Evolutionary conservation across 2,797 vertebrate species (phyloP).

Genomic region (Phyllotis vaccarum): DNA sequence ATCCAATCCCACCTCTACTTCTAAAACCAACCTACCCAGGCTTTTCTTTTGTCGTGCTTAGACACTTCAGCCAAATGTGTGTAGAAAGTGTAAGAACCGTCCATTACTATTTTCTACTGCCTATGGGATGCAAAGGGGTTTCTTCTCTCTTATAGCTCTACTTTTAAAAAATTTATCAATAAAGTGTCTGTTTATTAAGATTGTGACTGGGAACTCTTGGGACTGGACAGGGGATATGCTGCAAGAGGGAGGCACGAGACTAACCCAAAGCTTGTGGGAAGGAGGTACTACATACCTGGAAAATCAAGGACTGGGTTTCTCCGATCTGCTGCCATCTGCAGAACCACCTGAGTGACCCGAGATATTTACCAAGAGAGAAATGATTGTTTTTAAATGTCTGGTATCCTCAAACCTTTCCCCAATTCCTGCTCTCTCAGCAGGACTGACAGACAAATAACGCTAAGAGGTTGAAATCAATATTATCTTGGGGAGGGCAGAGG

Average conservation of each 20-base stretch:
- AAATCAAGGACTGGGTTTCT: not conserved
- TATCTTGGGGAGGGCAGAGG: not conserved
- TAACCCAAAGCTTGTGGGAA: not conserved
- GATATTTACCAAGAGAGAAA: not conserved
- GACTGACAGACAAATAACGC: slow-evolving; percentile 27
- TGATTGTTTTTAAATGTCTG: not conserved
- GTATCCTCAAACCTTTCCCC: not conserved
- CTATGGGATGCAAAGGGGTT: slow-evolving; percentile 7
- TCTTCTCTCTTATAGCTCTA: slow-evolving; percentile 37
- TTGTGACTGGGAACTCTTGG: slow-evolving; percentile 45
- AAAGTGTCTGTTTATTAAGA: slow-evolving; percentile 74
- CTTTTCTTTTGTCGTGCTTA: slow-evolving; percentile 55
- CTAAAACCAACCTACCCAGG: not conserved
- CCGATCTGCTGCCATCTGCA: not conserved
- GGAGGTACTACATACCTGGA: not conserved
- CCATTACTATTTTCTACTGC: slow-evolving; percentile 22
- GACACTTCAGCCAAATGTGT: slow-evolving; percentile 33
- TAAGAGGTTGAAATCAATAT: slow-evolving; percentile 51
- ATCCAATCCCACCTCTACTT: not conserved
- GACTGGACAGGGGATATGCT: not conserved
- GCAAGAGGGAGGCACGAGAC: not conserved
- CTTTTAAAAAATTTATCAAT: slow-evolving; percentile 74
- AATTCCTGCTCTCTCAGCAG: not conserved
- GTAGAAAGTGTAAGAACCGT: not conserved
- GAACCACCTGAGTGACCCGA: not conserved